Percentiles rank a stretch among this genome's conserved stretches.
Evolutionary conservation across 2,888 invertebrate species (phyloP).

Genomic region (Catocala sponsa): DNA sequence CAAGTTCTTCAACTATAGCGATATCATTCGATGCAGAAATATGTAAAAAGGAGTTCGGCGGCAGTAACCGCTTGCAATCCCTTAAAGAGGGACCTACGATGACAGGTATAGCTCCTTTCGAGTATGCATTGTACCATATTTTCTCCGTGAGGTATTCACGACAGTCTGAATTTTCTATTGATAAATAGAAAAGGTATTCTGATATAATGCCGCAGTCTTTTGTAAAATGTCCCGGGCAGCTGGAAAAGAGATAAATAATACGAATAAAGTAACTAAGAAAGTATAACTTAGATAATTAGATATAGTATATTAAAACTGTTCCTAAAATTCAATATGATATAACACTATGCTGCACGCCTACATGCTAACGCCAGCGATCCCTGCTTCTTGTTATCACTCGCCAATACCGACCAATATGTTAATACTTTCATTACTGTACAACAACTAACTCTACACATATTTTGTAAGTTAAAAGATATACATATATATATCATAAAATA

Average conservation of each 20-base stretch:
- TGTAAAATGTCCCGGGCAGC: constrained; percentile 90
- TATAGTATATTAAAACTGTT: too few species aligned
- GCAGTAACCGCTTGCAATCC: constrained; percentile 85
- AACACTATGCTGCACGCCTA: too few species aligned
- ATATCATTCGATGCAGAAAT: constrained; percentile 49
- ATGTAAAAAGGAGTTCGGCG: constrained; percentile 90
- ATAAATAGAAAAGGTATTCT: constrained; percentile 90
- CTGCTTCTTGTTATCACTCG: too few species aligned
- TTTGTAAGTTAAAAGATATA: too few species aligned
- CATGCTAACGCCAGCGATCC: too few species aligned
- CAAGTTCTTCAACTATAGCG: constrained; percentile 77
- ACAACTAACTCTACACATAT: too few species aligned
- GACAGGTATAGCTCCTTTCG: constrained; percentile 89
- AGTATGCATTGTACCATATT: constrained; percentile 89
- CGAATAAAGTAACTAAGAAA: too few species aligned
- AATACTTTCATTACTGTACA: too few species aligned
- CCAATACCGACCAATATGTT: too few species aligned
- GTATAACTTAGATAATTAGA: too few species aligned
- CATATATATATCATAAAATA: too few species aligned
- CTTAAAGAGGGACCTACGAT: constrained; percentile 88
- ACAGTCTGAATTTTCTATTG: constrained; percentile 91
- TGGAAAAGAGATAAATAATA: constrained; percentile 61
- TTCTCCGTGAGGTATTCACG: constrained; percentile 92
- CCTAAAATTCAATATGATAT: too few species aligned
- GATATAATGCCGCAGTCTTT: constrained; percentile 87